Evolutionary conservation across 2,888 invertebrate species (phyloP), one percentile per base, ranked within the genome.

Genomic region (Thereva nobilitata): DNA sequence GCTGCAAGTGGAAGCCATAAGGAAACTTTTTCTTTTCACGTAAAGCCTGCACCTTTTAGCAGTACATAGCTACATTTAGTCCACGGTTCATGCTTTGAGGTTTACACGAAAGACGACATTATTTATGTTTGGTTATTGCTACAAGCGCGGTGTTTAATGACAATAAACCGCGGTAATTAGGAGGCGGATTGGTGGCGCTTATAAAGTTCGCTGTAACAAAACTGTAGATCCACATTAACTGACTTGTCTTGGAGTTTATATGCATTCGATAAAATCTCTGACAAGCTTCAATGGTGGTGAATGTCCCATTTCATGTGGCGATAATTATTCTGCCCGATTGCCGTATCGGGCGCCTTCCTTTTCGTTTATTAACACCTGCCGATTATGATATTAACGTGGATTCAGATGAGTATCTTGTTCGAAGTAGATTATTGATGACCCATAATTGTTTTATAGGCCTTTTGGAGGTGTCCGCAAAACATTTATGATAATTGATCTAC

Each of bases 391-490:
- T 50, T 50, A 50, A 23, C 4, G 7, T 50, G 50, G 50, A 50
- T 50, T 50, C 9, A 5, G 50, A 50, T 7, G 50, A 23, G 50
- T 40, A n/a, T 10, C 53, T 12, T 34, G n/a, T 50, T 49, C 23
- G 23, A 10, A 40, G 61, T 34, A 12, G 10, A 50, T 61, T 61
- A 61, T 61, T 47, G 61, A 61, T 61, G 61, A 61, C 61, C 61
- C 50, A 50, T 61, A 61, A 61, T 61, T 61, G 61, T 40, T 44
- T 50, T 37, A 50, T 41, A 41, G 61, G 50, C 50, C 50, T 61
- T 61, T 35, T 34, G 34, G 23, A 35, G 50, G 49, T 49, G 42
- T 59, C 47, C 57, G 57, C 37, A 59, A 2, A 23, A 23, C 23
- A 23, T 23, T 23, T 59, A 59, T 59, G 57, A 45, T 47, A 59